phyloP scores from a whole-genome alignment of 2,113 vertebrate species.

The Amia ocellicauda region DNA sequence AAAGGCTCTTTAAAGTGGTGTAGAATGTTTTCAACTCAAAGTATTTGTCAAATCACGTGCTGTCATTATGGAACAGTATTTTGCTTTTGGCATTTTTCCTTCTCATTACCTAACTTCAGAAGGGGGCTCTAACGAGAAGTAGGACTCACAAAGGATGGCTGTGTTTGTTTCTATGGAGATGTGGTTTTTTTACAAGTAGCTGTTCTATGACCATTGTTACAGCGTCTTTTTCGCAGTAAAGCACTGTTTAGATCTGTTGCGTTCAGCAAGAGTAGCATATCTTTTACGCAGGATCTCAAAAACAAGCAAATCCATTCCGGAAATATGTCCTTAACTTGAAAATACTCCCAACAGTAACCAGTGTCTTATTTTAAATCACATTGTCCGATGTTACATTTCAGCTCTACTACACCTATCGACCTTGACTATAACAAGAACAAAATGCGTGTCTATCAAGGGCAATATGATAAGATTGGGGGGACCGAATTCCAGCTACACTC shows the following conservation, averaged over 20 bases:
- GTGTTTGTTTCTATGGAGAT: too few species aligned
- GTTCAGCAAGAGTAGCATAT: too few species aligned
- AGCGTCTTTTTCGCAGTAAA: too few species aligned
- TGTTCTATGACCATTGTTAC: too few species aligned
- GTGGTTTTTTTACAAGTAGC: too few species aligned
- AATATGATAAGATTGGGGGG: background rate
- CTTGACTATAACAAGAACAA: slow-evolving; percentile 32
- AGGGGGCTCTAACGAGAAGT: background rate
- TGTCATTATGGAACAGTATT: slow-evolving; percentile 14
- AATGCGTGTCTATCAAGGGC: background rate
- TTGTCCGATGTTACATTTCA: background rate
- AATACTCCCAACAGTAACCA: background rate
- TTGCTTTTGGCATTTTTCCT: background rate
- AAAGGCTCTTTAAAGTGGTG: too few species aligned
- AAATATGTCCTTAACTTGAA: background rate
- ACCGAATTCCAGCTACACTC: background rate
- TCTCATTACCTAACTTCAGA: background rate
- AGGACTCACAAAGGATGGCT: too few species aligned
- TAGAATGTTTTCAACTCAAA: background rate
- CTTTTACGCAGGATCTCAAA: too few species aligned
- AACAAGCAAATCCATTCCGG: too few species aligned
- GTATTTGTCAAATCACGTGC: slow-evolving; percentile 38
- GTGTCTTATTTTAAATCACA: background rate
- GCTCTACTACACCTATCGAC: slow-evolving; percentile 24
- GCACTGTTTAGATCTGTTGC: too few species aligned